A percentile compares a stretch with the other conserved stretches of the same genome.
Evolutionary conservation across 1,140 invertebrate species (phyloP).

Genomic region (Scylla paramamosain): DNA sequence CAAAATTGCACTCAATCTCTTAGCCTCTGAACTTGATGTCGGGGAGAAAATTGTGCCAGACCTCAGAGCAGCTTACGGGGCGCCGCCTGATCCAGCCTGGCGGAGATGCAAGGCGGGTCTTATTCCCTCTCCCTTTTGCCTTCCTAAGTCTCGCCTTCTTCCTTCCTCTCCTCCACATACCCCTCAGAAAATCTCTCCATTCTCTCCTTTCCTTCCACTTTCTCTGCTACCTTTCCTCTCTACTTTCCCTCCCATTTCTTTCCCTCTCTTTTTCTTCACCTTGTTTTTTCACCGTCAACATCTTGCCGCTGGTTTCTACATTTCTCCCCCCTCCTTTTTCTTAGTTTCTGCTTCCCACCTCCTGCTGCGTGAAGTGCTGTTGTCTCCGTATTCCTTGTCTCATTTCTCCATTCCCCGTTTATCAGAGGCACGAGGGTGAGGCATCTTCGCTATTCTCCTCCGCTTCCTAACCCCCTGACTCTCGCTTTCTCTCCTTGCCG

Average conservation of each 20-base stretch:
- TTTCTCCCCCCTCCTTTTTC: background rate
- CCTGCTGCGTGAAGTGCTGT: background rate
- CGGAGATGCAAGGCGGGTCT: background rate
- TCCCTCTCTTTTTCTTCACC: background rate
- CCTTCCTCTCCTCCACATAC: background rate
- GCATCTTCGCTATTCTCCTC: background rate
- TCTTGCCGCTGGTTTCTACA: background rate
- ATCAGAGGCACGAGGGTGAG: background rate
- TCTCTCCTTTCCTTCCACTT: background rate
- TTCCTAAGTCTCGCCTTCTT: background rate
- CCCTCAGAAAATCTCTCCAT: no score
- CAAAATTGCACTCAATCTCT: constrained; percentile 56
- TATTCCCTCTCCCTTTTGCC: background rate
- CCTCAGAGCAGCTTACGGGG: background rate
- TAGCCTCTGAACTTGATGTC: constrained; percentile 37
- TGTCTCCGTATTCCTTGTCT: background rate
- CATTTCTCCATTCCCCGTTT: background rate
- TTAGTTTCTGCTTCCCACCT: background rate
- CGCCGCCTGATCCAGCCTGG: background rate
- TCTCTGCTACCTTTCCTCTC: background rate
- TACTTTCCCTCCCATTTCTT: background rate
- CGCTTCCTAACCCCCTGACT: no score
- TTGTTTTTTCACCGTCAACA: background rate
- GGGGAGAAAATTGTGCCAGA: constrained; percentile 45
- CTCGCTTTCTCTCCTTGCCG: background rate